Evolutionary conservation across 2,888 invertebrate genomes (phyloP).

Genomic region (Acanthosepion lycidas): DNA sequence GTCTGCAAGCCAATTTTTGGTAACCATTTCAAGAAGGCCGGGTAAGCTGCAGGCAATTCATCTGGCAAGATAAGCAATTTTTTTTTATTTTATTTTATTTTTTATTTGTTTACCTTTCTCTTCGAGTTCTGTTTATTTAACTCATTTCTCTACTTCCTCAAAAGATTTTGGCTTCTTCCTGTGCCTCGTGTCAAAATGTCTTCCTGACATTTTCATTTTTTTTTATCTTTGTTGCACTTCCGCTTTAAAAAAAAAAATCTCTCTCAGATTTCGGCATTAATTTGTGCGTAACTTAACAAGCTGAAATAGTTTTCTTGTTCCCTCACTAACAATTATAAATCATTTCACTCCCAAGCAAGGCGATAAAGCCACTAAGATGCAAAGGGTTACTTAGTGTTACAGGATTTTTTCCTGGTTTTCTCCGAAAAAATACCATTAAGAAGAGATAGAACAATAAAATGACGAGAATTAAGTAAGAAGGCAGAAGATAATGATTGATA

Average conservation of each 20-base stretch:
- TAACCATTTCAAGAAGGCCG: not conserved
- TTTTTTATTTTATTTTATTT: no score
- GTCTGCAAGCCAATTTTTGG: not conserved
- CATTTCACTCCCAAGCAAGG: no score
- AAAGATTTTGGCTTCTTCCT: not conserved
- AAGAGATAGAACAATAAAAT: no score
- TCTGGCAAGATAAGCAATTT: slow-evolving; percentile 7
- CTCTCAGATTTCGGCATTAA: not conserved
- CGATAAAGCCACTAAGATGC: no score
- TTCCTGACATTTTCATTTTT: not conserved
- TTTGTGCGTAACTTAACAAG: not conserved
- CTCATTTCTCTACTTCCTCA: not conserved
- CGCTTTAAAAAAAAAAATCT: not conserved
- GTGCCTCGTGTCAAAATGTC: not conserved
- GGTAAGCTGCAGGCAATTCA: not conserved
- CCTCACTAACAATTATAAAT: not conserved
- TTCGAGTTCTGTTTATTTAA: not conserved
- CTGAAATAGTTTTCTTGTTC: not conserved
- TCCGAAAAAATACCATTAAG: no score
- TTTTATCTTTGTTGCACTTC: not conserved
- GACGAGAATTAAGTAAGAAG: no score
- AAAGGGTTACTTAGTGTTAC: no score
- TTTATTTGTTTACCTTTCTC: not conserved
- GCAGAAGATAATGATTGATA: no score
- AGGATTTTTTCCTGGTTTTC: no score